Conservation (phyloP, 2,797 vertebrate genomes). For the Hydrolagus colliei region DNA sequence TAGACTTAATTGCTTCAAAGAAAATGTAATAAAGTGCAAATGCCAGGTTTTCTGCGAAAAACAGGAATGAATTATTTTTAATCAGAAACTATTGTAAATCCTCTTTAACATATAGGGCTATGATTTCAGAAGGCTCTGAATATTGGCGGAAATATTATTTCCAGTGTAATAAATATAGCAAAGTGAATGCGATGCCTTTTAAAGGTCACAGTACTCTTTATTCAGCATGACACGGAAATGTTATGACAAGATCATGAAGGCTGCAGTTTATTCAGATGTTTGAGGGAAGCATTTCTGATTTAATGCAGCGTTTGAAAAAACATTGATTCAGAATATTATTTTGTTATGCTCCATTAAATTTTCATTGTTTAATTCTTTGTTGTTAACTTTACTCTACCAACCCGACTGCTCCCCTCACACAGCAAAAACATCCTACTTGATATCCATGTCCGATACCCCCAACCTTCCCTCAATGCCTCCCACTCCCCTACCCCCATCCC, state of each 20-base stretch:
- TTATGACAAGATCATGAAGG: not conserved
- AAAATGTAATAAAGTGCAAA: conserved; percentile 28
- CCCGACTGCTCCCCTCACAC: no score
- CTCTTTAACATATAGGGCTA: not conserved
- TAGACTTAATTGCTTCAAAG: conserved; percentile 23
- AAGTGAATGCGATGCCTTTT: not conserved
- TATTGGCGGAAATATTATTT: not conserved
- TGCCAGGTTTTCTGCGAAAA: conserved; percentile 6
- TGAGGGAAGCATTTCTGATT: not conserved
- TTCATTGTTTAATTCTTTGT: not conserved
- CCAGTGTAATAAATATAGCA: not conserved
- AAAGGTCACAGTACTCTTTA: conserved; percentile 10
- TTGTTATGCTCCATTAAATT: not conserved
- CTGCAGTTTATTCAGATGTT: not conserved
- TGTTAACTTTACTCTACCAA: no score
- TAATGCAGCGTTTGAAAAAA: not conserved
- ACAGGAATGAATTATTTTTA: conserved; percentile 5
- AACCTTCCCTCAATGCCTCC: no score
- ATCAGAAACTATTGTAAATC: conserved; percentile 18
- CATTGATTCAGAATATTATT: not conserved
- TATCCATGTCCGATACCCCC: no score
- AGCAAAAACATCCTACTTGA: no score
- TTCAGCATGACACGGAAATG: conserved; percentile 12
- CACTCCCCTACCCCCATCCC: no score
- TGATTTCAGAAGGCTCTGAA: conserved; percentile 14